A percentile compares a stretch with the other conserved stretches of the same genome.
Evolutionary conservation across 1,140 invertebrate species (phyloP).

Genomic region (Cherax destructor): DNA sequence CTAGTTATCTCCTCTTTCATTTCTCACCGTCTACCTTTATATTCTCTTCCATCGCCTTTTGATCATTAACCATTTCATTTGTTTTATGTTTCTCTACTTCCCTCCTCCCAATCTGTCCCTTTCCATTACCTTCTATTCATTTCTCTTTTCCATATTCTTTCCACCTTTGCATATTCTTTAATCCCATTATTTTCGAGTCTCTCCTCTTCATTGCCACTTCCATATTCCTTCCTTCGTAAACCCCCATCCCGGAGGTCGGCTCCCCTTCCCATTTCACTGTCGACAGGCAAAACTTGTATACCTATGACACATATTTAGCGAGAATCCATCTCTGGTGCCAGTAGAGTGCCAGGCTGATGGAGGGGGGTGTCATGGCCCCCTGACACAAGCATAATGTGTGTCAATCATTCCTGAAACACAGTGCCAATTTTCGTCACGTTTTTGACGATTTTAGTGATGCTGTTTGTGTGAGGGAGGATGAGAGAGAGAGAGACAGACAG

Average conservation of each 20-base stretch:
- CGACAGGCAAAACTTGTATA: not conserved
- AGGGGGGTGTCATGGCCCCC: not conserved
- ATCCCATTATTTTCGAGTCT: not conserved
- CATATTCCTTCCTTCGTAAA: not conserved
- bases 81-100: too few species aligned
- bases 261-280: too few species aligned
- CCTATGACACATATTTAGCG: not conserved
- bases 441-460: too few species aligned
- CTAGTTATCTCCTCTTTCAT: not conserved
- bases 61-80: too few species aligned
- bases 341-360: not conserved
- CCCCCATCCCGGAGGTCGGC: too few species aligned
- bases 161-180: not conserved
- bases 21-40: too few species aligned
- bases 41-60: too few species aligned
- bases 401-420: not conserved
- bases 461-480: not conserved
- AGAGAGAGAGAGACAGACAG: constrained; percentile 32
- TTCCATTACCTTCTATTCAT: too few species aligned
- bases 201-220: not conserved
- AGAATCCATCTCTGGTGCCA: not conserved
- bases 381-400: not conserved
- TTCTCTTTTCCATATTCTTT: too few species aligned
- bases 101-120: too few species aligned
- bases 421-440: not conserved